Evolutionary conservation across 2,888 invertebrate species (phyloP).

Genomic region (Dryocosmus kuriphilus): DNA sequence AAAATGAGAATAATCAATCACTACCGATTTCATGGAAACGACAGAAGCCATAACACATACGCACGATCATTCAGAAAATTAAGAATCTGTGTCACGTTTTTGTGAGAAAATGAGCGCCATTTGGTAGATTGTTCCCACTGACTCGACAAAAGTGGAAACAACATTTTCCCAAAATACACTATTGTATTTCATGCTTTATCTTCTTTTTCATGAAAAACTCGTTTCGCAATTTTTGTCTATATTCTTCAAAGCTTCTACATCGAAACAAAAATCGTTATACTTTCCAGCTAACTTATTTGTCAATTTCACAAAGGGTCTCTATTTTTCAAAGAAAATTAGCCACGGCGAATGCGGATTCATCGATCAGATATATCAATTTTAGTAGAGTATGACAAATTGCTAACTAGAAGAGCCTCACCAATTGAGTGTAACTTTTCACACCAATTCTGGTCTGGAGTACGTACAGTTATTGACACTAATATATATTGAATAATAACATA

Average conservation of each 20-base stretch:
- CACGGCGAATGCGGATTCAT: conserved; percentile 46
- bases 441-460: conserved; percentile 33
- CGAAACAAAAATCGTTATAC: not conserved
- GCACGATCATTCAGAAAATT: conserved; percentile 63
- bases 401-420: conserved; percentile 54
- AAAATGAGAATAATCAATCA: conserved; percentile 58
- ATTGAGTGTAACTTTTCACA: conserved; percentile 55
- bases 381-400: conserved; percentile 54
- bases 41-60: conserved; percentile 55
- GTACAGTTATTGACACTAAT: conserved; percentile 8
- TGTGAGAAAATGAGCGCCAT: conserved; percentile 58
- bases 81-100: conserved; percentile 59
- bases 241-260: not conserved
- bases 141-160: conserved; percentile 48
- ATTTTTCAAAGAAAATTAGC: conserved; percentile 37
- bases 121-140: conserved; percentile 62
- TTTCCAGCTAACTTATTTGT: not conserved
- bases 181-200: not conserved
- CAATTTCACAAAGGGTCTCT: conserved; percentile 30
- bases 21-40: conserved; percentile 61
- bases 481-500: not conserved
- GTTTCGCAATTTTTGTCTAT: not conserved
- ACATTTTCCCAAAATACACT: not conserved
- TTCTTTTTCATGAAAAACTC: not conserved
- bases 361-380: conserved; percentile 59